Conservation (phyloP, 2,888 invertebrate genomes). For the Flexamia atlantica region DNA sequence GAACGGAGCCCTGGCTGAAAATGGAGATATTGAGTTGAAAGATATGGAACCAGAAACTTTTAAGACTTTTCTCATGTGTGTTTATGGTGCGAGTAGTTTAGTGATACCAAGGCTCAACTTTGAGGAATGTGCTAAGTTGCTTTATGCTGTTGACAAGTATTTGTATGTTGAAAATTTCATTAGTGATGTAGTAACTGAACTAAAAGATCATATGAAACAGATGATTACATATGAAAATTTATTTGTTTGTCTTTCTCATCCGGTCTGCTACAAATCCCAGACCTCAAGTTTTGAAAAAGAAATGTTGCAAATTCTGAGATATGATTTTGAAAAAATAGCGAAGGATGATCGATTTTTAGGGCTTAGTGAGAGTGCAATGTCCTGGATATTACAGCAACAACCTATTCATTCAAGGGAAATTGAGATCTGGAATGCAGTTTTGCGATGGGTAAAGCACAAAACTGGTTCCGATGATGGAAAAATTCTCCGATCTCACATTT, state of each 20-base stretch:
- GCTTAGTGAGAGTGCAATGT: not conserved
- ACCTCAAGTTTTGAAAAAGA: not conserved
- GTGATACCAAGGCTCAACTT: not conserved
- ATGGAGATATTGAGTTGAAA: not conserved
- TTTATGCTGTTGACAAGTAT: not conserved
- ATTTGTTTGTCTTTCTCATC: not conserved
- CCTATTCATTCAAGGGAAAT: not conserved
- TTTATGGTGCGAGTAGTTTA: conserved; percentile 9
- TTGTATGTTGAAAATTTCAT: too few species aligned
- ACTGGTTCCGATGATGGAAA: conserved; percentile 14
- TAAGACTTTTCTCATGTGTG: conserved; percentile 8
- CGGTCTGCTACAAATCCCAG: not conserved
- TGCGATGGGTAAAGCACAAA: conserved; percentile 27
- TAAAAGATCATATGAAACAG: not conserved
- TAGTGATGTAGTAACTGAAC: not conserved
- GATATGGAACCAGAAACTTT: conserved; percentile 38
- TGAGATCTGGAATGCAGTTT: conserved; percentile 14
- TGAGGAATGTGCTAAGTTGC: conserved; percentile 1
- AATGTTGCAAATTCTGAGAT: not conserved
- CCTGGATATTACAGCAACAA: not conserved
- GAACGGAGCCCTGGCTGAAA: not conserved
- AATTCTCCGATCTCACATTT: not conserved
- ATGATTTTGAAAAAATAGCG: not conserved
- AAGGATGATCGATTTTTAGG: not conserved
- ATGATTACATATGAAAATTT: not conserved